Base-by-base conservation (phyloP, 2,113 vertebrate genomes). In the Carassius gibelio region DNA sequence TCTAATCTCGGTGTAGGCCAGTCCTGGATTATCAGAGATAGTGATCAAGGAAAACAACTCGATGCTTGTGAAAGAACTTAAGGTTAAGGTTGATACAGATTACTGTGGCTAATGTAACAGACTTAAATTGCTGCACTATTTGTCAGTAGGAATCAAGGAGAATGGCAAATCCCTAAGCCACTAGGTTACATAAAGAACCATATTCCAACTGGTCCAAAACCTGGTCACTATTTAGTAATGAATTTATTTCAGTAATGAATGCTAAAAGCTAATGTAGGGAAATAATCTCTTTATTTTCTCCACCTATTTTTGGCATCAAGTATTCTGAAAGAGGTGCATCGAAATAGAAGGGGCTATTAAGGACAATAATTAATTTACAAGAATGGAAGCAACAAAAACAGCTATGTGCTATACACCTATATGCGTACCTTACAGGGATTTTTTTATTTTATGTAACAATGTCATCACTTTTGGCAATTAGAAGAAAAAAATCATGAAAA, bases 81-180 rank as follows among this genome's bases (percentile, higher is more conserved):
- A 71, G 23, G 52, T 26, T 71, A 76, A 69, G 75, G 61, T 34
- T 30, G 64, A 83, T 86, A 69, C 19, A 59, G 84, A 86, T 84
- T 81, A 76, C 81, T 66, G 57, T 55, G 66, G 34, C 81, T 21
- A 66, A 62, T 68, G 21, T 78, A 68, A 76, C 21, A 50, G 14
- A 23, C 50, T 61, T 34, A 78, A 80, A 81, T 52, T 48, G 75
- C 62, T 66, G 57, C 23, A 66, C 48, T 38, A 75, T 45, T 64
- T 30, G 3, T 38, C 57, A 30, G 19, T 57, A 61, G 38, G 62
- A 48, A 26, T n/a, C 45, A 11, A 2, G 5, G 7, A 64, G 57
- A 80, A 64, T 45, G 57, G 21, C 42, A 68, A 81, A 34, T 4
- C 62, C 23, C 79, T 68, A 4, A 81, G 15, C 21, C 45, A 9